phyloP scores from a whole-genome alignment of 2,113 vertebrate genomes.

The Tangachromis dhanisi region DNA sequence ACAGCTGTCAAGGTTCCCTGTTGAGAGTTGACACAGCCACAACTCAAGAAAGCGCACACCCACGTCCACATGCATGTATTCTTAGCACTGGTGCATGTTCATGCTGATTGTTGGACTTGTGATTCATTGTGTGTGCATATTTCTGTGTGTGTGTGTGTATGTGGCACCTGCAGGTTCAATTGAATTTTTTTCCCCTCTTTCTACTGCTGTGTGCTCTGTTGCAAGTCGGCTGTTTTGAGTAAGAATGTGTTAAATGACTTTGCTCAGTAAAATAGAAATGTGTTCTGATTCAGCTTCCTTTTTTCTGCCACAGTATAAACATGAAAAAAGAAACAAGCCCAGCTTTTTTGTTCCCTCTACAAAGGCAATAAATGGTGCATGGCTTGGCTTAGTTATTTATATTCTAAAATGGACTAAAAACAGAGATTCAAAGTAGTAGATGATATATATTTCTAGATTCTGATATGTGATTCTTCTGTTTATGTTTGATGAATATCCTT shows the following conservation, averaged over 20 bases:
- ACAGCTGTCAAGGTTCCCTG: constrained; percentile 39
- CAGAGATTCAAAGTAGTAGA: not conserved
- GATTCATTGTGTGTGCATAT: not conserved
- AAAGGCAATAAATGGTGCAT: not conserved
- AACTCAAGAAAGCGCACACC: not conserved
- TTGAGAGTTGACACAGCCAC: constrained; percentile 14
- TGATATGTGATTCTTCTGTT: not conserved
- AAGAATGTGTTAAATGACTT: not conserved
- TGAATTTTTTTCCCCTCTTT: accelerated
- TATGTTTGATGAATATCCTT: not conserved
- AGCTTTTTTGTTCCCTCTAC: not conserved
- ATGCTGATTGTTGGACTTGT: not conserved
- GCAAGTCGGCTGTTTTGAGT: not conserved
- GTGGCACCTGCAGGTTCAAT: not conserved
- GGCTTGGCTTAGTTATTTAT: not conserved
- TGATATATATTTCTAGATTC: not conserved
- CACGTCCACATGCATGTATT: not conserved
- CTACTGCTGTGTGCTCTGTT: not conserved
- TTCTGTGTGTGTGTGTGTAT: not conserved
- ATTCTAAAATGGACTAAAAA: not conserved
- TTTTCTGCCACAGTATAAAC: not conserved
- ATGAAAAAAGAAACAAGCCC: not conserved
- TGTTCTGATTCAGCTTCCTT: not conserved
- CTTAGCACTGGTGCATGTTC: not conserved
- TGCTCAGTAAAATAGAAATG: not conserved